Evolutionary conservation across 30 jellyfish, hydroid and myxozoan genomes (phyloP).

Genomic region (Pelagia noctiluca): DNA sequence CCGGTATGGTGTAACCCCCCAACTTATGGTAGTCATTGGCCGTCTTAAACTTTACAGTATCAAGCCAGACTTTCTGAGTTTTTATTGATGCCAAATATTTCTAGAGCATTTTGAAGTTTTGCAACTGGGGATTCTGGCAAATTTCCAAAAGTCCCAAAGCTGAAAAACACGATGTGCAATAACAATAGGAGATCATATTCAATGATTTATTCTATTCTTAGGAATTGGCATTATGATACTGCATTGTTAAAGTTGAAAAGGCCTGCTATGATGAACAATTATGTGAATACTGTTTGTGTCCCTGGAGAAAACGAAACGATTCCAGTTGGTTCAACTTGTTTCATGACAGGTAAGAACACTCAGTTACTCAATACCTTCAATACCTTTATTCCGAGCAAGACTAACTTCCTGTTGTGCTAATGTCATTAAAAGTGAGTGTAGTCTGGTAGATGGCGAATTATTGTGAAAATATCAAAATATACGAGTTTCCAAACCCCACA

Average conservation of each 20-base stretch:
- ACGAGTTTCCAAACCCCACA: background rate
- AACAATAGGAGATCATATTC: too few relatives aligned
- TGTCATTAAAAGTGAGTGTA: background rate
- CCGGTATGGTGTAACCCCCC: too few relatives aligned
- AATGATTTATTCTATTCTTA: background rate
- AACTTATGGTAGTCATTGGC: too few relatives aligned
- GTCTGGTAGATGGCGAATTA: background rate
- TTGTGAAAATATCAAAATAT: background rate
- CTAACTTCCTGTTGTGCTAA: background rate
- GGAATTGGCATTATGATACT: slow-evolving; percentile 43
- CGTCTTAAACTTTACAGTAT: too few relatives aligned
- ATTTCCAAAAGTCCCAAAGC: background rate
- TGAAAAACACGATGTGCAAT: background rate
- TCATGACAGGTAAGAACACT: slow-evolving; percentile 64
- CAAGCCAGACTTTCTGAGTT: too few relatives aligned
- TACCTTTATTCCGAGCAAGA: background rate
- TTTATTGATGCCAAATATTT: too few relatives aligned
- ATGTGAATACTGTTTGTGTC: slow-evolving; percentile 66
- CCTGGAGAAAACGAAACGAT: slow-evolving; percentile 43
- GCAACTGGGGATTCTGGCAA: background rate
- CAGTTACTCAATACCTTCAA: too few relatives aligned
- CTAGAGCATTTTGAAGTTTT: too few relatives aligned
- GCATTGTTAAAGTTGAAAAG: slow-evolving; percentile 57
- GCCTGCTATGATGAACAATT: slow-evolving; percentile 64
- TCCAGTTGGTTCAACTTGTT: slow-evolving; percentile 58